Percentiles rank a stretch among this genome's conserved stretches.
phyloP scores from a whole-genome alignment of 2,888 invertebrate species.

The Chalcis sispes region DNA sequence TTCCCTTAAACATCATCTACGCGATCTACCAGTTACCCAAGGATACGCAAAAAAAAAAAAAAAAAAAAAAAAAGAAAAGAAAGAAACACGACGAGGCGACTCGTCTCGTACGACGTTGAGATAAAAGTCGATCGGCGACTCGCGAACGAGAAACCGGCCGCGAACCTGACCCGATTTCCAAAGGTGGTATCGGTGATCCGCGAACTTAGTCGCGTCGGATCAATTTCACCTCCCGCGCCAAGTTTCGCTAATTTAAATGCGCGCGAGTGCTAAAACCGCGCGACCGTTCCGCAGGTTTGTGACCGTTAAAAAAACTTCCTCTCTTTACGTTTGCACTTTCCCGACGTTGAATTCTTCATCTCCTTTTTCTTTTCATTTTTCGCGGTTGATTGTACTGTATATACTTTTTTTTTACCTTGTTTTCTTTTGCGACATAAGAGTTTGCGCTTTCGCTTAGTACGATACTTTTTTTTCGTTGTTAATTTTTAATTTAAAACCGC shows the following conservation, averaged over 20 bases:
- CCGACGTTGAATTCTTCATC: not conserved
- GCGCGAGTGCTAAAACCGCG: not conserved
- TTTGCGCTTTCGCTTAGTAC: no score
- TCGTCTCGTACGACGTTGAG: not conserved
- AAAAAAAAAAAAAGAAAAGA: no score
- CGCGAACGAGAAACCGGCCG: constrained; percentile 26
- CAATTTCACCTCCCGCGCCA: constrained; percentile 26
- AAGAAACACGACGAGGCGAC: no score
- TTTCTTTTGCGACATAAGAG: no score
- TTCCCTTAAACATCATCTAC: no score
- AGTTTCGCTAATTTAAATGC: constrained; percentile 48
- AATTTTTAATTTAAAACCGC: no score
- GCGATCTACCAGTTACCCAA: no score
- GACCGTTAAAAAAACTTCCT: constrained; percentile 11
- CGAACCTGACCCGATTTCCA: constrained; percentile 52
- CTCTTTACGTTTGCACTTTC: constrained; percentile 50
- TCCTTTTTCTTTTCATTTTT: not conserved
- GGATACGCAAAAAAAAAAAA: no score
- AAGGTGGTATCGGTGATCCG: not conserved
- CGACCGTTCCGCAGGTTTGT: not conserved
- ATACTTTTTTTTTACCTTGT: no score
- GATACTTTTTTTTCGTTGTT: no score
- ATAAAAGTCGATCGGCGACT: constrained; percentile 5
- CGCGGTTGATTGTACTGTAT: not conserved
- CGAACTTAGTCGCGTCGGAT: not conserved